Evolutionary conservation across 2,797 vertebrate genomes (phyloP), one percentile per base, ranked within the genome.

Genomic region (Hydrophis major): DNA sequence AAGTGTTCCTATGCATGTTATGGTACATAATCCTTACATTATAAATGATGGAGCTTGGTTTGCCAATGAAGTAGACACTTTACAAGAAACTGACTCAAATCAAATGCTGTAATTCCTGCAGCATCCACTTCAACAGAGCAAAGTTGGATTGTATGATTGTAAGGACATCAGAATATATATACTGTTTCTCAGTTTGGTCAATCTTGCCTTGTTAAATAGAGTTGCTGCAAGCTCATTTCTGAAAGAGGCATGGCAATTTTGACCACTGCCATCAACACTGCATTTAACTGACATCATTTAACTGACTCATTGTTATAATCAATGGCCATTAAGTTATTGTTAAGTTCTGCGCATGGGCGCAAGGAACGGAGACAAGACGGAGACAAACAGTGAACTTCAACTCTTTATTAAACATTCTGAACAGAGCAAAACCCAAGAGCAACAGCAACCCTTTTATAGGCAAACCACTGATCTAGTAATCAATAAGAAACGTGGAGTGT

Each of bases 271-370:
- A 96, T 96, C 96, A 96, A 97, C 96, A 95, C 94, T 96, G 96
- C 96, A 96, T 97, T 97, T 97, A 97, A 96, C 95, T 97, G 96
- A 97, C 96, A 97, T 97, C 96, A 97, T 97, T 97, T 32, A 32
- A 32, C 32, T 32, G 32, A 96, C 95, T 96, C 96, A 97, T 96
- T 96, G 96, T 97, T 96, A 96, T 96, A 97, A 97, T 97, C 96
- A 97, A 95, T 96, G 96, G 94, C 96, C 96, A 96, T 97, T 97
- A 97, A 96, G 96, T 96, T 37, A 37, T 37, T 37, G 37, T 37
- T 37, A 37, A 37, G 37, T 37, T 37, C 37, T 37, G 37, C 37
- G 37, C 37, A 37, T 37, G 37, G 37, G 37, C 37, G 37, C 37
- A 37, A 37, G 37, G 37, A 37, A 37, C 37, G 37, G 37, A 37